phyloP scores from a whole-genome alignment of 2,113 vertebrate genomes.

The Apistogramma diplotaenia region DNA sequence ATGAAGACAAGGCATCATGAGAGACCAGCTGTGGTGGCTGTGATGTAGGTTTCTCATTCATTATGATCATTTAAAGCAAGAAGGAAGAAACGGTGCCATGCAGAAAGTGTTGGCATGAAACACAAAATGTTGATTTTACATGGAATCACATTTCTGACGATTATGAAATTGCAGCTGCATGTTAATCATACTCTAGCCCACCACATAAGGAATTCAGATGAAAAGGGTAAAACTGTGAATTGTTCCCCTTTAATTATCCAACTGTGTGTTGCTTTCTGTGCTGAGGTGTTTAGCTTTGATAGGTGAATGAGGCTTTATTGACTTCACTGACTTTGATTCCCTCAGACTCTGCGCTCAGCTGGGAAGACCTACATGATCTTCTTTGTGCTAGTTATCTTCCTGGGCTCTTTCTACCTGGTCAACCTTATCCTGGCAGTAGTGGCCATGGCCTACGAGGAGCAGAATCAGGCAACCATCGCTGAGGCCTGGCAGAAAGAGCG shows the following conservation, averaged over 20 bases:
- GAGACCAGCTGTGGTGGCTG: fast-evolving
- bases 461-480: slow-evolving; percentile 97
- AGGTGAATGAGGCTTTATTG: neutral
- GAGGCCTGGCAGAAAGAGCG: slow-evolving; percentile 95
- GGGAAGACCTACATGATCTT: slow-evolving; percentile 99
- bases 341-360: slow-evolving; percentile 90
- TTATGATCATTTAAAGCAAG: neutral
- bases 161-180: neutral
- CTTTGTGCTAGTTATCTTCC: slow-evolving; percentile 97
- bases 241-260: neutral
- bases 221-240: neutral
- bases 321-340: neutral
- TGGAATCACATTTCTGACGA: neutral
- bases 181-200: neutral
- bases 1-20: neutral
- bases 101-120: neutral
- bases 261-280: neutral
- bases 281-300: neutral
- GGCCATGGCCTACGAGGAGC: slow-evolving; percentile 98
- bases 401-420: slow-evolving; percentile 97
- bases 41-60: neutral
- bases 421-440: slow-evolving; percentile 98
- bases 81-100: neutral
- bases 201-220: neutral
- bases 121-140: neutral